Base-by-base conservation (phyloP, 2,888 invertebrate genomes). In the Microctonus aethiopoides region DNA sequence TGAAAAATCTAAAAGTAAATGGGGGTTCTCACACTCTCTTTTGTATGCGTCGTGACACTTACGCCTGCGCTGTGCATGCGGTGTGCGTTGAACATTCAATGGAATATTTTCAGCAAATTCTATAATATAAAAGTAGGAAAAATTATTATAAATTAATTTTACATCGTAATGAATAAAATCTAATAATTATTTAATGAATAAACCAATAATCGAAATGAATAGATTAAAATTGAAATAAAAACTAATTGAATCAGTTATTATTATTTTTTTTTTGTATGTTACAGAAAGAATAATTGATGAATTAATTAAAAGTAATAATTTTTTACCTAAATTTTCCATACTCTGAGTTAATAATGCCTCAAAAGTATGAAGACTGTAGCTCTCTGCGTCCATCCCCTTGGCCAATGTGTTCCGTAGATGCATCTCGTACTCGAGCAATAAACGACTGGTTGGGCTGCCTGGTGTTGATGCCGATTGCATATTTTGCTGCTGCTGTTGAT, bases 371-470 rank as follows among this genome's bases (percentile, higher is more conserved):
- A 97, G 89, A 85, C 96, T 96, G 87, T 96, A 96, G 85, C 96
- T 96, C 87, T 97, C 96, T 7, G 96, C 96, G 82, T 97, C 97
- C 95, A 96, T 95, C 76, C 96, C 97, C 87, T 96, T 96, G 75
- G 96, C 96, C 74, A 97, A 88, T 0, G 96, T 96, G 85, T 97
- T 97, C 74, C 96, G 89, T 68, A 97, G 90, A 86, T 97, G 96
- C 94, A 95, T 95, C 88, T 97, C 97, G 83, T 97, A 97, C 86
- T 97, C 96, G 72, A 96, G 90, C 24, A 97, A 90, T 10, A 97
- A 89, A 26, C 95, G 90, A 78, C 95, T 93, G 63, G 96, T 93
- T 69, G 96, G 93, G 71, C 95, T 94, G 22, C 95, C 93, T 0
- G 95, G 93, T 0, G 94, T 93, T 29, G 94, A 80, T 6, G 75